Conservation (phyloP, 2,113 vertebrate genomes). For the Lasiurus borealis region DNA sequence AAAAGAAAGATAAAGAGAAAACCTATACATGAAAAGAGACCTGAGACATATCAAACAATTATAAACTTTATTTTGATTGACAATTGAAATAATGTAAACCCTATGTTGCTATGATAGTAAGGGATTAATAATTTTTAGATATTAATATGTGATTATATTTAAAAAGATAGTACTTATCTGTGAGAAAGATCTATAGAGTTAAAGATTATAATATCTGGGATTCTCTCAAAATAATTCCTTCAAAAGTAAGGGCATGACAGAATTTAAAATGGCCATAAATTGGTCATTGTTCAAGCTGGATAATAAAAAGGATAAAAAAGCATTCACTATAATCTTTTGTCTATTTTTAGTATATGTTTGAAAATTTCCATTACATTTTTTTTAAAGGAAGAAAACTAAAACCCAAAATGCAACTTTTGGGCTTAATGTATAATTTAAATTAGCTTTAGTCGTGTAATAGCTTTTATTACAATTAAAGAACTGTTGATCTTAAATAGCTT, state of each 20-base stretch:
- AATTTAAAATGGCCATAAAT: constrained; percentile 3
- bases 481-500: constrained; percentile 24
- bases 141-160: constrained; percentile 20
- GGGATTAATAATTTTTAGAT: not conserved
- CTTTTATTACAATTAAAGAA: constrained; percentile 38
- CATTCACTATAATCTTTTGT: not conserved
- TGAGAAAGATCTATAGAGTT: constrained; percentile 1
- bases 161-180: not conserved
- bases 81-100: not conserved
- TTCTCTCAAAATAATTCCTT: constrained; percentile 40
- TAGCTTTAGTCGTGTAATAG: not conserved
- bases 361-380: not conserved
- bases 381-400: constrained; percentile 44
- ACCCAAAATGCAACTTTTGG: not conserved
- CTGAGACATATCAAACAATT: not conserved
- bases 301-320: not conserved
- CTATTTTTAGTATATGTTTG: not conserved
- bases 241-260: not conserved
- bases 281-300: not conserved
- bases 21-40: not conserved
- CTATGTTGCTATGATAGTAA: not conserved
- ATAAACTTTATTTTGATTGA: not conserved
- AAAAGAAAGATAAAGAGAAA: not conserved
- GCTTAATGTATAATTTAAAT: constrained; percentile 7
- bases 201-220: not conserved